Base-by-base conservation (phyloP, 2,888 invertebrate genomes). In the Lottia scabra region DNA sequence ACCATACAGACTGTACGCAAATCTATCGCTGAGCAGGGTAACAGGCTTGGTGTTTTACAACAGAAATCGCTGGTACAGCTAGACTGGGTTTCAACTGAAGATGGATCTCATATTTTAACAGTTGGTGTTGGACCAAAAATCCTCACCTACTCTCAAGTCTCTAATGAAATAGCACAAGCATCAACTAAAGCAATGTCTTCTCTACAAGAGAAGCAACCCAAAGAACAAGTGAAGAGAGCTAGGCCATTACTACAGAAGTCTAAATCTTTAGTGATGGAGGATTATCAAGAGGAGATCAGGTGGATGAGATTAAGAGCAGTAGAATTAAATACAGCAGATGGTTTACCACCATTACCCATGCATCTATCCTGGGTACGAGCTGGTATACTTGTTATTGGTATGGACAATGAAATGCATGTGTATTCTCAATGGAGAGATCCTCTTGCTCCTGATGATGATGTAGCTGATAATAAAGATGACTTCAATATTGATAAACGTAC, bases 361-460 rank as follows among this genome's bases (percentile, higher is more conserved):
- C 97, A 98, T 89, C 95, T 99, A 83, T 97, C 97, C 1, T 99
- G 99, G 99, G 98, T 99, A 0, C 92, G 99, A 30, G 99, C 99
- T 87, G 99, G 99, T 0, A 96, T 99, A 79, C 91, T 99, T 1
- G 97, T 99, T 0, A 98, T 99, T 1, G 99, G 99, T 2, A 98
- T 99, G 98, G 98, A 99, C 88, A 98, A 98, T 2, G 99, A 99
- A 89, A 98, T 99, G 97, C 98, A 99, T 86, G 98, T 99, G 0
- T 99, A 98, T 88, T 97, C 98, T 0, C 99, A 99, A 87, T 99
- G 99, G 99, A 76, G 84, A 56, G 80, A 80, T 68, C 72, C 76
- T 13, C 75, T 70, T 44, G 77, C 75, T 38, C 74, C 68, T 43
- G 72, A 72, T 62, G 77, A 75, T 27, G 62, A 69, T 12, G 44